Evolutionary conservation across 2,113 vertebrate genomes (phyloP).

Genomic region (Oreochromis spilurus): DNA sequence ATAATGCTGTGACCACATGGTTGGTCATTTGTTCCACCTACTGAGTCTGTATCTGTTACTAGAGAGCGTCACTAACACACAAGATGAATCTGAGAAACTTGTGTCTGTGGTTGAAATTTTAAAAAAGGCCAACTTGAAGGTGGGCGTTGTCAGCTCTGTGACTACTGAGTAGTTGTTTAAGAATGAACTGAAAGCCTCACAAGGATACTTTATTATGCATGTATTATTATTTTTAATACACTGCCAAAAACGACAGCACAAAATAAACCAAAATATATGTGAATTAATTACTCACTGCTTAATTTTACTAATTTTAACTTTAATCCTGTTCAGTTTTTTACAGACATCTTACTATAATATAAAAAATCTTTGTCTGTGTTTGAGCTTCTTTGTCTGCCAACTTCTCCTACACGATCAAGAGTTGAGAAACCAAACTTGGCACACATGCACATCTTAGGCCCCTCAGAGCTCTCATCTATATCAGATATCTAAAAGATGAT

Average conservation of each 20-base stretch:
- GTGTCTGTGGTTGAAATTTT: background rate
- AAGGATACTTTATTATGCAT: background rate
- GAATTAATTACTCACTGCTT: background rate
- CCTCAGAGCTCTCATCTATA: background rate
- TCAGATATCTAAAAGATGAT: background rate
- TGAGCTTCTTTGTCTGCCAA: background rate
- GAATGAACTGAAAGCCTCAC: background rate
- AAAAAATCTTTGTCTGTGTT: background rate
- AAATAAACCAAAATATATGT: background rate
- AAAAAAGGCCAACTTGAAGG: background rate
- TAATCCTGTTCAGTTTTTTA: background rate
- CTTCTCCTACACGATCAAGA: rapidly evolving
- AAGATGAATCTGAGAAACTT: background rate
- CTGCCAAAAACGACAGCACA: rapidly evolving
- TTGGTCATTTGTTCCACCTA: background rate
- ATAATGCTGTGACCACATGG: background rate
- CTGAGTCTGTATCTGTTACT: background rate
- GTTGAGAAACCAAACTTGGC: background rate
- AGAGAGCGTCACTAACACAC: background rate
- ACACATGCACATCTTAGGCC: background rate
- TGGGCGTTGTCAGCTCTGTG: rapidly evolving
- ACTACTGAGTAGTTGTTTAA: background rate
- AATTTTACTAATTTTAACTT: background rate
- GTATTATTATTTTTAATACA: background rate
- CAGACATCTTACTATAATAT: background rate